phyloP scores from a whole-genome alignment of 2,888 invertebrate genomes.

The Hemithea aestivaria region DNA sequence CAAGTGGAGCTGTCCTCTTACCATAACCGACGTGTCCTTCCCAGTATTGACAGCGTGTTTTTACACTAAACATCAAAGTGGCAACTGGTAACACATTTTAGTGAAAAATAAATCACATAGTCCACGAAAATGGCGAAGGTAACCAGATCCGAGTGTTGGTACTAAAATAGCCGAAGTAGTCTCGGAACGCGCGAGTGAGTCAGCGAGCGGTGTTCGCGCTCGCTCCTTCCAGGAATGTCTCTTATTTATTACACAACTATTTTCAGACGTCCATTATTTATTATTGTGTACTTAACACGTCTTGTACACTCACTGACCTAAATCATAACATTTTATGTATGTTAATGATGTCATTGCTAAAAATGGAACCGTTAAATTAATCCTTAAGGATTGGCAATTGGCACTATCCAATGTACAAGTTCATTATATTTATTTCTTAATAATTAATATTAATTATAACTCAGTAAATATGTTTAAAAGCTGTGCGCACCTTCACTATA shows the following conservation, averaged over 20 bases:
- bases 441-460: no score
- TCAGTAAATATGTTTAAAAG: no score
- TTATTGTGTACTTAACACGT: slow-evolving; percentile 20
- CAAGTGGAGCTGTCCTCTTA: no score
- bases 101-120: slow-evolving; percentile 25
- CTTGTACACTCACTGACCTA: background rate
- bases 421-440: no score
- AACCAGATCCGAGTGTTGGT: slow-evolving; percentile 61
- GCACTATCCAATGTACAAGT: no score
- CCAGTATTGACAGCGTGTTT: no score
- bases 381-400: no score
- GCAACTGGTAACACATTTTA: slow-evolving; percentile 6
- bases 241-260: slow-evolving; percentile 31
- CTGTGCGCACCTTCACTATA: no score
- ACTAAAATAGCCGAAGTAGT: slow-evolving; percentile 44
- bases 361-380: no score
- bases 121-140: slow-evolving; percentile 61
- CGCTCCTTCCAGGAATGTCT: slow-evolving; percentile 31
- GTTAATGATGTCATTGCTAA: no score
- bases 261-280: slow-evolving; percentile 14
- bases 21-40: no score
- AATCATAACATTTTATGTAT: no score
- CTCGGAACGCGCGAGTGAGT: slow-evolving; percentile 43
- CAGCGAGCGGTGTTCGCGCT: slow-evolving; percentile 31
- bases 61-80: slow-evolving; percentile 2